Evolutionary conservation across 2,797 vertebrate species (phyloP), one percentile per base, ranked within the genome.

Genomic region (Galagoides demidoff): DNA sequence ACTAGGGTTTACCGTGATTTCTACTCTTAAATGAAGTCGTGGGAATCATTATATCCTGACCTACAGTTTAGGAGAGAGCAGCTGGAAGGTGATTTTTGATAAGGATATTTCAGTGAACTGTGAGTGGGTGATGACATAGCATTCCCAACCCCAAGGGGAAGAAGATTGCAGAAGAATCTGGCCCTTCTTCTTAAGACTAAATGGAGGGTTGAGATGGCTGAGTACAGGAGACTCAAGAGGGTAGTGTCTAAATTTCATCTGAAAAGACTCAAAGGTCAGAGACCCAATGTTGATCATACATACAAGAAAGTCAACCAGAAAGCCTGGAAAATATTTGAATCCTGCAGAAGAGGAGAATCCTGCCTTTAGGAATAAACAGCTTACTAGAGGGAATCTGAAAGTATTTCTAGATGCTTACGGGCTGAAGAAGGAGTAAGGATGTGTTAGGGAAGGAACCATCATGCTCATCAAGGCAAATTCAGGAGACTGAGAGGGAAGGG

Each of bases 401-500:
- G 14, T 52, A 22, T 4, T 68, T 95, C 14, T 45, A 1, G 20
- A 94, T 43, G 1, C 16, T 3, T 10, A 76, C 19, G 17, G 10
- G 31, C 52, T 68, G 23, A 73, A 2, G 0, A 85, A 68, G 37
- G 37, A 66, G 22, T 37, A 57, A 49, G 8, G 82, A 23, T 68
- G 8, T 20, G 1, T 59, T 57, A 22, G 45, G 3, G 34, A 93
- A 78, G 31, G 85, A 4, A 59, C 1, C 9, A 23, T 68, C 11
- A 31, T 5, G 39, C 49, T 82, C 31, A 63, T 6, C 19, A 37
- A 59, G 25, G 16, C 31, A 79, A 73, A 84, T 23, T 25, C 4
- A 68, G 14, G 1, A 34, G 11, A 2, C 0, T n/a, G 1, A 77
- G 11, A 83, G 7, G 8, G 17, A 22, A 22, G 13, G 0, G 2